Evolutionary conservation across 2,888 invertebrate species (phyloP), one percentile per base, ranked within the genome.

Genomic region (Helleia helle): DNA sequence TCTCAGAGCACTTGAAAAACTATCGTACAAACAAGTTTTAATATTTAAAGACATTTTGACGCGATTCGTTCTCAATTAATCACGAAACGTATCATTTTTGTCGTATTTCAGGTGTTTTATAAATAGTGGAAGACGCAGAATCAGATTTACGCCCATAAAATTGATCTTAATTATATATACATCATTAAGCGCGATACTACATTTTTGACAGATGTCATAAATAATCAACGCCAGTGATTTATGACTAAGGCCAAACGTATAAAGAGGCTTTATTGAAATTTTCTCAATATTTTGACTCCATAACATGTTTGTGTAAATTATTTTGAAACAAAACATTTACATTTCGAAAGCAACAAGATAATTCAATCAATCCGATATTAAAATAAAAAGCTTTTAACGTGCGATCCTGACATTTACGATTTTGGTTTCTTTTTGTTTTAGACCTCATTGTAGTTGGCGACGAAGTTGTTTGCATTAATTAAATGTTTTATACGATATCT

Each of bases 381-480:
- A 11, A 34, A 34, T 34, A 17, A 11, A 34, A 34, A 34, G 34
- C 34, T 34, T 34, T 34, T 34, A 34, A 18, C 22, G 9, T 5
- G 31, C 22, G 11, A 7, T 18, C 31, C 18, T 18, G 12, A 22
- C 34, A 9, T 34, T 22, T 18, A 17, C 22, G 22, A 18, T 22
- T 18, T 34, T 18, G 18, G 22, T 22, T 6, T 22, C 22, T 6
- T 22, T 22, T 22, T 22, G 22, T 22, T 22, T 22, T 2, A 3
- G 5, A 1, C 6, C 22, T 34, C 34, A 22, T 7, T 18, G 34
- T 12, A 17, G 34, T 34, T 22, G 34, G 34, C 34, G 34, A 18
- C 18, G 34, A 34, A 34, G 34, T 34, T 34, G 34, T 34, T 34
- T 34, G 34, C 34, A 34, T 34, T 34, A 34, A 34, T 34, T 34